Conservation (phyloP, 1,140 invertebrate species). For the Eufriesea mexicana region DNA sequence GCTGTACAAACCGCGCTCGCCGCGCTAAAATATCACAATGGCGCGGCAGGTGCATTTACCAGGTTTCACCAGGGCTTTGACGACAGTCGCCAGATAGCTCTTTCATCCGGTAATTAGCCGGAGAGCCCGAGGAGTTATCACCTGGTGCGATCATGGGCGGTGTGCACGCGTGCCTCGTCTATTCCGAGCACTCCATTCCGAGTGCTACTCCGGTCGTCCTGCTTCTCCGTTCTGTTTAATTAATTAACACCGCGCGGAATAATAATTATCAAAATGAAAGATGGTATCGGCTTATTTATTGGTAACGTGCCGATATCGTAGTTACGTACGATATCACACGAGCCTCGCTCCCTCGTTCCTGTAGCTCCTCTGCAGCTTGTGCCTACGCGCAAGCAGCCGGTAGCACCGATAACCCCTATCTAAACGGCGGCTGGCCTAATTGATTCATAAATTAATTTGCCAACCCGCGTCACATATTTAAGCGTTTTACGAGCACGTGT, state of each 20-base stretch:
- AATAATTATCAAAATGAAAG: conserved; percentile 81
- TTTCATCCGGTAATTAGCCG: conserved; percentile 79
- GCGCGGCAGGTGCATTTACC: conserved; percentile 62
- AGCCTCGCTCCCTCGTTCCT: conserved; percentile 8
- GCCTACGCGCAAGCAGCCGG: conserved; percentile 1
- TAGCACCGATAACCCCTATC: conserved; percentile 66
- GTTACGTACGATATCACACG: conserved; percentile 46
- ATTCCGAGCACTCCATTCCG: conserved; percentile 37
- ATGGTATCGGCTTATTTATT: conserved; percentile 79
- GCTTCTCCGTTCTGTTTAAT: conserved; percentile 58
- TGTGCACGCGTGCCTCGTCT: conserved; percentile 45
- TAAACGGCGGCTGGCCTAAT: conserved; percentile 71
- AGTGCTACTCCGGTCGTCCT: neutral
- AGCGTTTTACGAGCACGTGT: conserved; percentile 54
- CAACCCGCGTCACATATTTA: conserved; percentile 46
- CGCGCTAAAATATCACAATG: conserved; percentile 67
- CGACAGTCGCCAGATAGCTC: conserved; percentile 76
- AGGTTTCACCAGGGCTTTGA: conserved; percentile 68
- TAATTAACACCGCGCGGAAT: conserved; percentile 75
- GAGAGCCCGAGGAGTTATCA: conserved; percentile 77
- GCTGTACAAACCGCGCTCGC: conserved; percentile 13
- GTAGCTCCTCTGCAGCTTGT: neutral
- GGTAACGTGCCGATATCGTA: conserved; percentile 65
- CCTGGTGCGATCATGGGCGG: conserved; percentile 67
- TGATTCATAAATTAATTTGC: conserved; percentile 77